Evolutionary conservation across 2,797 vertebrate species (phyloP), one percentile per base, ranked within the genome.

Genomic region (Lateolabrax maculatus): DNA sequence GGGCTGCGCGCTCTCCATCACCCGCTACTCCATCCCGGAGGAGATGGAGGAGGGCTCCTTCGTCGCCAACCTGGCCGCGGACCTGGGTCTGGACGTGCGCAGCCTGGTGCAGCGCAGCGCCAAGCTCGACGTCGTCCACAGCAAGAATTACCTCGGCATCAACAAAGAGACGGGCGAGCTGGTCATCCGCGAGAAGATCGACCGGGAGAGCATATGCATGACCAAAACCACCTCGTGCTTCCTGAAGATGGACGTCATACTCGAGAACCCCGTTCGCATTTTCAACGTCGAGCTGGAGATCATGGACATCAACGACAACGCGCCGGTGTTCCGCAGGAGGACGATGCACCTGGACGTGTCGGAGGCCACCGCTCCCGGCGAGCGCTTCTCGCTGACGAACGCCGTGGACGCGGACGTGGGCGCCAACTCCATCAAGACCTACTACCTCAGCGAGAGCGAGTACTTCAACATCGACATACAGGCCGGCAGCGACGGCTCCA

Each of bases 381-480:
- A 96, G 89, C 91, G 93, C 15, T 96, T 97, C 78, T 95, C 95
- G 7, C 60, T 97, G 77, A 96, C 95, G 9, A 96, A 94, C 65
- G 96, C 96, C 6, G 95, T 97, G 77, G 97, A 98, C 89, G 92
- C 93, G 43, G 96, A 97, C 64, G 95, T 96, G 70, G 96, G 96
- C 23, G 87, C 87, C 27, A 97, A 97, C 83, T 94, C 94, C 0
- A 91, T 97, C 68, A 95, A 95, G 84, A 96, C 95, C 55, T 98
- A 97, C 84, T 93, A 87, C 58, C 89, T 97, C 16, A 96, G 94
- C 68, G 88, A 94, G n/a, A 97, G 94, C 84, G 83, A 91, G 12
- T 91, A 95, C 87, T 96, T 97, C 57, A 94, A 71, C 39, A 93
- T 97, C 52, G 92, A 95, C 16, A 95, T 96, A 63, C 96, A 95